These are phyloP conservation scores for Ciconia boyciana DNA, from an alignment of 2,113 vertebrate genomes.

Conservation along the genomic window DNA sequence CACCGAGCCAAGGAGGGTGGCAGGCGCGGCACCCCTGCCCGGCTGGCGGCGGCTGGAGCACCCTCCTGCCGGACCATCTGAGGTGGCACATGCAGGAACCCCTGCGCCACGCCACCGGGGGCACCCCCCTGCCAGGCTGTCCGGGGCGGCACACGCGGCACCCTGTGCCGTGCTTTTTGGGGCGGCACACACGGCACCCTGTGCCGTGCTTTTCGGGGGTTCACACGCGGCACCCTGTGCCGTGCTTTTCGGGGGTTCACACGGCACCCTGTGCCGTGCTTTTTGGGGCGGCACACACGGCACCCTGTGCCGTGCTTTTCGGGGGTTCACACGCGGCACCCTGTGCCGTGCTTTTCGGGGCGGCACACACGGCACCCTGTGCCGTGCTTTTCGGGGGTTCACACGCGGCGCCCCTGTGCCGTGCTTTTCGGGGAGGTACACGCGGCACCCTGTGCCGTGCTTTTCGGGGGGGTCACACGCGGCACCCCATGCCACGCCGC, in stretches of 20 bases:
- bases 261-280: too few species aligned
- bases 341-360: too few species aligned
- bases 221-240: neutral
- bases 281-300: too few species aligned
- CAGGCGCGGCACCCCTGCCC: neutral
- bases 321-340: too few species aligned
- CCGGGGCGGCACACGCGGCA: accelerated
- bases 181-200: neutral
- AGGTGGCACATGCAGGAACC: neutral
- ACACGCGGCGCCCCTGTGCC: too few species aligned
- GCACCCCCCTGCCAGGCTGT: neutral
- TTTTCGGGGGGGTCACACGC: neutral
- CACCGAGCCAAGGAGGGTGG: neutral
- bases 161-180: neutral
- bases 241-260: accelerated
- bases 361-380: neutral
- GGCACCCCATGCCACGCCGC: accelerated
- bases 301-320: too few species aligned
- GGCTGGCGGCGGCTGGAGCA: neutral
- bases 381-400: accelerated
- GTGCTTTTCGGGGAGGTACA: too few species aligned
- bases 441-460: accelerated
- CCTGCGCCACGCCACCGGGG: neutral
- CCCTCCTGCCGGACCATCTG: neutral
- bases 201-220: accelerated